Base-by-base conservation (phyloP, 2,888 invertebrate genomes). In the Baronia brevicornis region DNA sequence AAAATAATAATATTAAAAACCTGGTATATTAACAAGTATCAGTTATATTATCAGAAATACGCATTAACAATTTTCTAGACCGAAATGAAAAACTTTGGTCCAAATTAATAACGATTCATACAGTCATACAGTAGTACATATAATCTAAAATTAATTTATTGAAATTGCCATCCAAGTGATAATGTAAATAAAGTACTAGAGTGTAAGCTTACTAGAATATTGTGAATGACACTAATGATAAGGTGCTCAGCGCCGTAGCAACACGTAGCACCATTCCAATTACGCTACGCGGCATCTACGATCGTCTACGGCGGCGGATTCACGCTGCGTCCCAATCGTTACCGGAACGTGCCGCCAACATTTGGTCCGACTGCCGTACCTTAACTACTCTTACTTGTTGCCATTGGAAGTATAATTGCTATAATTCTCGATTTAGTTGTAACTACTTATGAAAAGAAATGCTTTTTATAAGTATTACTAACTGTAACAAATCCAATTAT, bases 141-240 rank as follows among this genome's bases (percentile, higher is more conserved):
- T n/a, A n/a, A n/a, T n/a, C n/a, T n/a, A n/a, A n/a, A n/a, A n/a
- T n/a, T n/a, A n/a, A n/a, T n/a, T n/a, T n/a, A n/a, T n/a, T n/a
- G n/a, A n/a, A n/a, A n/a, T n/a, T n/a, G n/a, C n/a, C n/a, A n/a
- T n/a, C n/a, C n/a, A n/a, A n/a, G n/a, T n/a, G n/a, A n/a, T n/a
- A n/a, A n/a, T 5, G 11, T 10, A 28, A n/a, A 1, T 9, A 30
- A 23, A 22, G 24, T 24, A 14, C 2, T 13, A 17, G 32, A 41
- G 38, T 42, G 47, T 42, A 46, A 38, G 49, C 54, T 52, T 51
- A 54, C 46, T 60, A 60, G 58, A 55, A 72, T 70, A 71, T 70
- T 65, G 67, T 79, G 79, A 82, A 75, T 79, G 80, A 80, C 82
- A 68, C 74, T 84, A 82, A 84, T 80, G 80, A 79, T 71, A 72